Conservation (phyloP, 2,888 invertebrate species). For the Agrochola macilenta region DNA sequence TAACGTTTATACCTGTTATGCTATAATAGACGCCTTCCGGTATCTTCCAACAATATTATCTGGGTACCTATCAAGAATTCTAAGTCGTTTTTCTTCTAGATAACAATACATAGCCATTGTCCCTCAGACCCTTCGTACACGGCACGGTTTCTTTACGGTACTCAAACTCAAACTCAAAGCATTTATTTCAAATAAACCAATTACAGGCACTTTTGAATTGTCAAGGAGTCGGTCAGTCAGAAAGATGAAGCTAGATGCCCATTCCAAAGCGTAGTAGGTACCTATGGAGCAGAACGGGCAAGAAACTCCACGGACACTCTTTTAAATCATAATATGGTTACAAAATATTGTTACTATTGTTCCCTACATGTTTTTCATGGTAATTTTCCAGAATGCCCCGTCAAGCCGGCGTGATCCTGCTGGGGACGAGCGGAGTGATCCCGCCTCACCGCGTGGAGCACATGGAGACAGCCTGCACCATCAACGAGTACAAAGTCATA, state of each 20-base stretch:
- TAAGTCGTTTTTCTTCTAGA: background rate
- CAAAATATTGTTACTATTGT: no score
- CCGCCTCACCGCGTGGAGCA: conserved; percentile 93
- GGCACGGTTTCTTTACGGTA: no score
- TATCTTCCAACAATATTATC: background rate
- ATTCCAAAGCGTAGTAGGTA: no score
- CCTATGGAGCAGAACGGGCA: no score
- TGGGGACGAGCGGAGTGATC: conserved; percentile 96
- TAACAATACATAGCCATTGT: background rate
- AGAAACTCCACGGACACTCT: no score
- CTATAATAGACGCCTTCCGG: conserved; percentile 21
- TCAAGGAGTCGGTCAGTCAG: no score
- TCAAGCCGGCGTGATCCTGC: conserved; percentile 96
- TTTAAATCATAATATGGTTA: no score
- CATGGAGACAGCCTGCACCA: conserved; percentile 97
- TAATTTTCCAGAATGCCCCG: conserved; percentile 92
- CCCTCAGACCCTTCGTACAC: no score
- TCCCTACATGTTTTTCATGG: background rate
- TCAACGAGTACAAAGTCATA: conserved; percentile 95
- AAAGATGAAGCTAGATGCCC: no score
- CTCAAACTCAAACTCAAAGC: no score
- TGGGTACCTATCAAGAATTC: background rate
- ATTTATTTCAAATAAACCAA: no score
- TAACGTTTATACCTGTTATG: background rate
- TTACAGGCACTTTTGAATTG: no score